phyloP scores from a whole-genome alignment of 1,140 invertebrate genomes.

The Agrypnia vestita region DNA sequence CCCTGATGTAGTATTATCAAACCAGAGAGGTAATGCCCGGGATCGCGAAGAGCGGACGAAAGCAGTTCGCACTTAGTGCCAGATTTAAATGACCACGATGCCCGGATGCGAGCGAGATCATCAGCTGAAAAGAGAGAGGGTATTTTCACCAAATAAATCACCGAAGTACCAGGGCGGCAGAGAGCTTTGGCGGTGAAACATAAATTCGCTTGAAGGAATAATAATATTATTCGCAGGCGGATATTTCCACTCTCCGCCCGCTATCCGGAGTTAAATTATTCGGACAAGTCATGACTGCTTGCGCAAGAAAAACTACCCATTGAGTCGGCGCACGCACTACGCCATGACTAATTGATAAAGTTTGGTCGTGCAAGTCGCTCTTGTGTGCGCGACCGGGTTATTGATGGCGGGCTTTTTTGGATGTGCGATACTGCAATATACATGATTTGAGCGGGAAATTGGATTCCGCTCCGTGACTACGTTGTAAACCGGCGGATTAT shows the following conservation, averaged over 20 bases:
- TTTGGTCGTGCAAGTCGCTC: not conserved
- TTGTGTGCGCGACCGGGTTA: constrained; percentile 9
- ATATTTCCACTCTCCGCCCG: not conserved
- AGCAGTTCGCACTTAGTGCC: too few relatives aligned
- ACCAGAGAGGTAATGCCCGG: too few relatives aligned
- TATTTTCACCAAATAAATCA: too few relatives aligned
- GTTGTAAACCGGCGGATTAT: not conserved
- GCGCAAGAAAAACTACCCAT: constrained; percentile 14
- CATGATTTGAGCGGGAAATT: not conserved
- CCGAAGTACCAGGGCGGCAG: not conserved
- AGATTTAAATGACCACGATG: too few relatives aligned
- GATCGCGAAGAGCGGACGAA: too few relatives aligned
- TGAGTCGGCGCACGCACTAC: not conserved
- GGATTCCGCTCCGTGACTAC: not conserved
- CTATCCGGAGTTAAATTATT: constrained; percentile 15
- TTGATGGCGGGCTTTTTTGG: constrained; percentile 19
- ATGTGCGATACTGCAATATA: not conserved
- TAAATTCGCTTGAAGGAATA: not conserved
- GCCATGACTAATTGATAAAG: constrained; percentile 36
- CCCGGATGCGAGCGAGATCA: too few relatives aligned
- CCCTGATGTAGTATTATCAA: too few relatives aligned
- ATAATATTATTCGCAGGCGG: too few relatives aligned
- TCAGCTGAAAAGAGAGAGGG: too few relatives aligned
- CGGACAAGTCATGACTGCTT: not conserved
- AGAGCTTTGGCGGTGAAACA: not conserved